Evolutionary conservation across 2,113 vertebrate genomes (phyloP), one percentile per base, ranked within the genome.

Genomic region (Elephas maximus): DNA sequence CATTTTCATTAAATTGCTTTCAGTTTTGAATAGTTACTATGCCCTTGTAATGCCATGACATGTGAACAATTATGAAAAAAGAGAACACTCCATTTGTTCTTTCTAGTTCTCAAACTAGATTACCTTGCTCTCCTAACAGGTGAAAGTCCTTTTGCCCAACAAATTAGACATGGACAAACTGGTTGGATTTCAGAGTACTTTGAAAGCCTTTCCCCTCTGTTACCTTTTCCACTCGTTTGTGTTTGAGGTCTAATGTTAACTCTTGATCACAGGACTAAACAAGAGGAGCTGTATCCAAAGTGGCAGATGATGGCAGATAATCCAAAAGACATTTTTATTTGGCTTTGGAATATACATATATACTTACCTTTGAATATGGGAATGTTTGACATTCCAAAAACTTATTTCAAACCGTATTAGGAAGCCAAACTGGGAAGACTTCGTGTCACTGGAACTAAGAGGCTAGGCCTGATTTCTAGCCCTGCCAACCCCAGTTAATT

Each of bases 21-120:
- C 62, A 21, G n/a, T 84, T 53, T 87, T 80, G 48, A 94, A 65
- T 69, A 85, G 65, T 82, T 90, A 63, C 62, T 18, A 28, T 82
- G 76, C 41, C 63, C 41, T 28, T 80, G 45, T 90, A 81, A 95
- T 92, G 57, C 84, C 62, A 92, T 88, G 45, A 80, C 65, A 78
- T 81, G 71, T 71, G 63, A 92, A 91, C 90, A 93, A 92, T 84
- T 91, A 94, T 69, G 78, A 95, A 94, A 84, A 96, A 92, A 96
- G 48, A 69, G 84, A 90, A 67, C 71, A 80, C 33, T 30, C 71
- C 26, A 63, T 41, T 90, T 90, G 41, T 69, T 81, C 73, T 91
- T 97, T 97, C 23, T 45, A 69, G 88, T 90, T 45, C 78, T 95
- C 74, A 88, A 79, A 90, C 60, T 44, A 73, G 51, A 96, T 83